Evolutionary conservation across 2,113 vertebrate genomes (phyloP).

Genomic region (Otocyon megalotis): DNA sequence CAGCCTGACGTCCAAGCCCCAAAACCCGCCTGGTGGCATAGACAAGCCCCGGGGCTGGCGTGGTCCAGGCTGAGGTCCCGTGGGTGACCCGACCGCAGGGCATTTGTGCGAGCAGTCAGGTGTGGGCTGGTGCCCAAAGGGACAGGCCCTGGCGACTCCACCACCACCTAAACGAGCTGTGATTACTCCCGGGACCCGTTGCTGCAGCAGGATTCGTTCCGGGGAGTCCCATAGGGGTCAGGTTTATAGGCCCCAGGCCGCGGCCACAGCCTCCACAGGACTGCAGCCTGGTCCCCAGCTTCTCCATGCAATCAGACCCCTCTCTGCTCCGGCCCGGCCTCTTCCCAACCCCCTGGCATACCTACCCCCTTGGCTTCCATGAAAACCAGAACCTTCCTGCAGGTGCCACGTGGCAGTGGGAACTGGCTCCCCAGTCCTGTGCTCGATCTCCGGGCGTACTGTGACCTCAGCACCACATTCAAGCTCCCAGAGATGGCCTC

Average conservation of each 20-base stretch:
- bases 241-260: accelerated
- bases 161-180: accelerated
- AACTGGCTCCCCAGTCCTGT: too few species aligned
- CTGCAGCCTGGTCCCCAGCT: neutral
- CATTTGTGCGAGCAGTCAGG: neutral
- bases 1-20: too few species aligned
- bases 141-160: accelerated
- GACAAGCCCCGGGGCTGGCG: accelerated
- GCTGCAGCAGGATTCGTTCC: accelerated
- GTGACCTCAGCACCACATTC: neutral
- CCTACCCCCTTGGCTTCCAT: neutral
- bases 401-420: accelerated
- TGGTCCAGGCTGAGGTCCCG: neutral
- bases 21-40: accelerated
- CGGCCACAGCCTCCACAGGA: accelerated
- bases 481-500: neutral
- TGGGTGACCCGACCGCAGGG: accelerated
- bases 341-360: too few species aligned
- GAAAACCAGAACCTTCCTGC: neutral
- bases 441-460: too few species aligned
- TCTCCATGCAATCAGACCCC: neutral
- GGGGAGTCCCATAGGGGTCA: neutral
- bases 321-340: neutral
- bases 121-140: neutral
- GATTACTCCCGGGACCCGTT: accelerated